Conservation (phyloP, 2,797 vertebrate genomes). For the Glossophaga mutica region DNA sequence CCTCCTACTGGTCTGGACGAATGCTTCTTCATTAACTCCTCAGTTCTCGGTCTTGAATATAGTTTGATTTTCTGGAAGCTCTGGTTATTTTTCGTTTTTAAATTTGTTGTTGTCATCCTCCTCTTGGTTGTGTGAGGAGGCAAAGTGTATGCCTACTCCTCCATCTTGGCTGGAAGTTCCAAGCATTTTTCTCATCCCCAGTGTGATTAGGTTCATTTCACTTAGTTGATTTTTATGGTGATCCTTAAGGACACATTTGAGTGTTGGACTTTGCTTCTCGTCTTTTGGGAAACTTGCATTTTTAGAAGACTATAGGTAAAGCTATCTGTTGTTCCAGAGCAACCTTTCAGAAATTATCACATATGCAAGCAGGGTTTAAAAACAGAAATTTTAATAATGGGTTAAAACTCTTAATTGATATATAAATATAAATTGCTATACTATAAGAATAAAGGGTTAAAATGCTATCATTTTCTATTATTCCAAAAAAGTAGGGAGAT, state of each 20-base stretch:
- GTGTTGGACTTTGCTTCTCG: not conserved
- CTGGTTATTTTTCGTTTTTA: too few species aligned
- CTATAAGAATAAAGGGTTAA: not conserved
- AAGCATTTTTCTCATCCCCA: not conserved
- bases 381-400: not conserved
- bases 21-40: too few species aligned
- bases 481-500: not conserved
- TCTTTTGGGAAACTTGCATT: not conserved
- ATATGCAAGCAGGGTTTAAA: not conserved
- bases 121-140: too few species aligned
- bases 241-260: not conserved
- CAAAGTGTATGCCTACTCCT: too few species aligned
- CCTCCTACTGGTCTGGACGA: too few species aligned
- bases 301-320: not conserved
- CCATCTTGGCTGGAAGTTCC: too few species aligned
- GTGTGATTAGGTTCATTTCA: not conserved
- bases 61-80: too few species aligned
- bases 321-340: not conserved
- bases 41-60: too few species aligned
- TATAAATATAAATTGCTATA: not conserved
- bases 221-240: not conserved
- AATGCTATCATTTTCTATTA: not conserved
- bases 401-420: not conserved
- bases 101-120: too few species aligned
- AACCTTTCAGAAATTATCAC: not conserved